A percentile compares a stretch with the other conserved stretches of the same genome.
Evolutionary conservation across 2,113 vertebrate species (phyloP).

Genomic region (Seriola dumerili): DNA sequence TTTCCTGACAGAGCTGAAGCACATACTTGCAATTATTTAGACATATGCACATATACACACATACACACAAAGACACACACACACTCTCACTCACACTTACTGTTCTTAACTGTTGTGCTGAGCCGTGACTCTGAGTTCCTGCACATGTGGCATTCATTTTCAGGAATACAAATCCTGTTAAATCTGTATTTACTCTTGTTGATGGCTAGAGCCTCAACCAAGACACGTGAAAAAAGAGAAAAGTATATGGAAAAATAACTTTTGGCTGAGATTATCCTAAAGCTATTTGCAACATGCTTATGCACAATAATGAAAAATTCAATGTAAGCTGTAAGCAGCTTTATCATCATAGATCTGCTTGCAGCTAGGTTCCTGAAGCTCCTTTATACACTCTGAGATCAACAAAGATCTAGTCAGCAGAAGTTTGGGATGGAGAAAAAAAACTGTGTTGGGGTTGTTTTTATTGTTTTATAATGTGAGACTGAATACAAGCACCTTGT

Average conservation of each 20-base stretch:
- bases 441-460: background rate
- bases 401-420: background rate
- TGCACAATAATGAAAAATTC: slow-evolving; percentile 9
- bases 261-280: slow-evolving; percentile 6
- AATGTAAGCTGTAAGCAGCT: slow-evolving; percentile 3
- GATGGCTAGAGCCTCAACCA: slow-evolving; percentile 53
- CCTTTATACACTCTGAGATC: background rate
- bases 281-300: slow-evolving; percentile 20
- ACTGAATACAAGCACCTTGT: slow-evolving; percentile 20
- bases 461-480: slow-evolving; percentile 21
- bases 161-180: slow-evolving; percentile 74
- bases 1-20: slow-evolving; percentile 53
- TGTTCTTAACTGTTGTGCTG: slow-evolving; percentile 72
- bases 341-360: slow-evolving; percentile 13
- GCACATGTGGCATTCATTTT: slow-evolving; percentile 80
- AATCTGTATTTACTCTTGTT: slow-evolving; percentile 74
- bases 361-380: background rate
- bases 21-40: slow-evolving; percentile 56
- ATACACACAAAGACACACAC: slow-evolving; percentile 22
- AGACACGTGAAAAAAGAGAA: slow-evolving; percentile 9
- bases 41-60: slow-evolving; percentile 2
- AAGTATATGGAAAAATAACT: slow-evolving; percentile 27
- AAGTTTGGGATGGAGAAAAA: background rate
- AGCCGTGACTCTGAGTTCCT: slow-evolving; percentile 77
- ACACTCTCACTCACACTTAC: slow-evolving; percentile 54